Percentiles rank a stretch among this genome's conserved stretches.
Conservation (phyloP, 1,140 invertebrate species). For the Pseudachorutes palmiensis region DNA sequence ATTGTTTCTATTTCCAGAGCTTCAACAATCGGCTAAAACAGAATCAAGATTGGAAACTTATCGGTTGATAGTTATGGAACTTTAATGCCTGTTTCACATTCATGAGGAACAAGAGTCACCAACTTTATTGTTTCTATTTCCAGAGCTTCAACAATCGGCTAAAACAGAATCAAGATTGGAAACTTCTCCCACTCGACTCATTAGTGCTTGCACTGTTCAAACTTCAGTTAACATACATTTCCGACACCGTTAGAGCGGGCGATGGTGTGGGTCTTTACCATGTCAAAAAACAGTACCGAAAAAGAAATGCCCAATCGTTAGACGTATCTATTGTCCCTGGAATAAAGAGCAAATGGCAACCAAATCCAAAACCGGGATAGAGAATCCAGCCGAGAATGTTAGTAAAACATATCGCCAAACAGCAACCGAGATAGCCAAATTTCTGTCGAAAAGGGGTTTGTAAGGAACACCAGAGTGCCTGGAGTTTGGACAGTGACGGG, state of each 20-base stretch:
- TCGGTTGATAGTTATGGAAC: too few species aligned
- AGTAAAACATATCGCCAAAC: background rate
- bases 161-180: too few species aligned
- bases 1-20: too few species aligned
- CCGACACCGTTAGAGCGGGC: background rate
- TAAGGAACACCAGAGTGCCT: background rate
- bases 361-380: background rate
- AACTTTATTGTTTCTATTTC: too few species aligned
- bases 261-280: background rate
- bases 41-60: too few species aligned
- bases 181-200: too few species aligned
- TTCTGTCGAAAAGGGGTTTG: background rate
- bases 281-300: background rate
- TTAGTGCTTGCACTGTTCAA: background rate
- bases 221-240: too few species aligned
- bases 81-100: too few species aligned
- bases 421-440: background rate
- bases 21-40: too few species aligned
- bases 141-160: too few species aligned
- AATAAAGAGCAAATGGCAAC: background rate
- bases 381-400: background rate
- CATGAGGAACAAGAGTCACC: too few species aligned
- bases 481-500: background rate
- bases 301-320: background rate
- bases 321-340: background rate